phyloP scores from a whole-genome alignment of 1,140 invertebrate species.

The Octopus bimaculoides region DNA sequence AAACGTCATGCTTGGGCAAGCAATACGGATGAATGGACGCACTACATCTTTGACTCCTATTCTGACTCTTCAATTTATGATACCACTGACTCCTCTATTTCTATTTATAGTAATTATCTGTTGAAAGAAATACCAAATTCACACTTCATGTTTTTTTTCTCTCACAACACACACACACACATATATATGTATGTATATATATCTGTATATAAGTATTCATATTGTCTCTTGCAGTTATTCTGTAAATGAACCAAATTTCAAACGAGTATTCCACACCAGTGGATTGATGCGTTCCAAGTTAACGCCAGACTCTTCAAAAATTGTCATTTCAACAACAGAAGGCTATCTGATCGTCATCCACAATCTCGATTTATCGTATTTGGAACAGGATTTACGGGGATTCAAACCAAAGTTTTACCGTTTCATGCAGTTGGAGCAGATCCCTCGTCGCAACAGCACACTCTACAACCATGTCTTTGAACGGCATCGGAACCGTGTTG shows the following conservation, averaged over 20 bases:
- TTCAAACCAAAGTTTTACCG: constrained; percentile 90
- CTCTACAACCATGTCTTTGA: constrained; percentile 40
- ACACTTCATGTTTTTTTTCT: constrained; percentile 11
- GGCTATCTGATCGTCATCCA: constrained; percentile 89
- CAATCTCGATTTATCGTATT: constrained; percentile 76
- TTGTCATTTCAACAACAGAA: constrained; percentile 85
- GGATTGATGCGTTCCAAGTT: constrained; percentile 86
- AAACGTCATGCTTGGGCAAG: too few species aligned
- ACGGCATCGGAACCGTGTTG: constrained; percentile 79
- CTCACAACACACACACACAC: too few species aligned
- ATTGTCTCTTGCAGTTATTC: constrained; percentile 61
- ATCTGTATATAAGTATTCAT: too few species aligned
- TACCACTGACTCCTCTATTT: too few species aligned
- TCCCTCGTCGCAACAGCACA: constrained; percentile 15
- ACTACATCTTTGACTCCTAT: too few species aligned
- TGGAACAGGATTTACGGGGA: constrained; percentile 76
- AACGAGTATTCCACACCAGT: constrained; percentile 78
- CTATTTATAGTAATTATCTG: background rate
- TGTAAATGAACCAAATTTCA: constrained; percentile 74
- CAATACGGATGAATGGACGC: too few species aligned
- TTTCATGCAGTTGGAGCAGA: constrained; percentile 74
- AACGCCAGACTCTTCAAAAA: constrained; percentile 78
- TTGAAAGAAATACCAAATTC: background rate
- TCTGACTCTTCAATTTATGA: too few species aligned
- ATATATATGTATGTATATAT: too few species aligned